Evolutionary conservation across 1,140 invertebrate genomes (phyloP).

Genomic region (Leguminivora glycinivorella): DNA sequence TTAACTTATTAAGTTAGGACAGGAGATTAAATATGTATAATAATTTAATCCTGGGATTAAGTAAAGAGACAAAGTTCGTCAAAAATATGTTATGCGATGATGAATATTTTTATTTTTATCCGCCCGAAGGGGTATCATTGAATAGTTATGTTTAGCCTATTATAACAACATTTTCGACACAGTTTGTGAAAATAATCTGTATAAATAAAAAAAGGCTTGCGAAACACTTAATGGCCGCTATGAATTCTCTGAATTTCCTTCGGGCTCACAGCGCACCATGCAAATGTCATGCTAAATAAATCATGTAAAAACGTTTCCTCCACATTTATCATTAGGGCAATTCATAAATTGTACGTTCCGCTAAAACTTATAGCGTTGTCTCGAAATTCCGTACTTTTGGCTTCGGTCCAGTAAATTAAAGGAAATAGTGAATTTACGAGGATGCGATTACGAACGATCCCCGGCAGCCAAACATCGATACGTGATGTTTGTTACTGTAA

Average conservation of each 20-base stretch:
- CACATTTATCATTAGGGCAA: constrained; percentile 17
- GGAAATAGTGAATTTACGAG: constrained; percentile 25
- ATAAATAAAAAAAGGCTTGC: neutral
- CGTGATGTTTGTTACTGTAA: neutral
- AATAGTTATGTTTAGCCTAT: no score
- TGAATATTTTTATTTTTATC: no score
- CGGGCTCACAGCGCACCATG: neutral
- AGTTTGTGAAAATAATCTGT: no score
- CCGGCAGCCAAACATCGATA: neutral
- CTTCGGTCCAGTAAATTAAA: constrained; percentile 19
- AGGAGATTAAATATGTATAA: neutral
- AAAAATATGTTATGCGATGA: no score
- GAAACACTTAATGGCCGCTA: constrained; percentile 24
- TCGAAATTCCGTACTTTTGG: constrained; percentile 24
- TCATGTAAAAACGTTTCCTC: constrained; percentile 11
- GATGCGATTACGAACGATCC: neutral
- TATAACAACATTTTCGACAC: no score
- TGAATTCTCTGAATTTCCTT: constrained; percentile 30
- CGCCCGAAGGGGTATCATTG: no score
- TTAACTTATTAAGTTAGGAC: neutral
- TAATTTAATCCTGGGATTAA: neutral
- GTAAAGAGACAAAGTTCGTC: no score
- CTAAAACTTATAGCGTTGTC: constrained; percentile 25
- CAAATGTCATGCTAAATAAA: constrained; percentile 13
- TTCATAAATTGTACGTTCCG: constrained; percentile 18